Evolutionary conservation across 1,140 invertebrate genomes (phyloP), one percentile per base, ranked within the genome.

Genomic region (Macrobrachium nipponense): DNA sequence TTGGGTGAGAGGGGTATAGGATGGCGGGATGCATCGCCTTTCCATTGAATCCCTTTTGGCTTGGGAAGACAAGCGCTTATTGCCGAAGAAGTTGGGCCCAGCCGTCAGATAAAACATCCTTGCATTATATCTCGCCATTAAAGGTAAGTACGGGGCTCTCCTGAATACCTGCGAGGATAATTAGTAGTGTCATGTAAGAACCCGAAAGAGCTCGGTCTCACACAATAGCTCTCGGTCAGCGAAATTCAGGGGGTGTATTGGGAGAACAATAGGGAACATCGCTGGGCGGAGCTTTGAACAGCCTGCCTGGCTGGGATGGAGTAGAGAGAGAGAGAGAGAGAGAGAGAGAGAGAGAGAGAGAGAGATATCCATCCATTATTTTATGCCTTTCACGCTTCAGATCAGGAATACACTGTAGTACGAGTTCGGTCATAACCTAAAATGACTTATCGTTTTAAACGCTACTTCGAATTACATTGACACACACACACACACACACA

Each of bases 81-180:
- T 51, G 51, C 51, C 23, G 51, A 36, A 27, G n/a, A 62, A 11
- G 12, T 11, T 36, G 77, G 20, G 44, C 70, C 60, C 14, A 36
- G 44, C 70, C 81, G 61, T 76, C 81, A 76, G 81, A 82, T 82
- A 82, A 76, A 61, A 76, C 70, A 75, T 60, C 58, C 81, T 36
- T 73, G 81, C 81, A 82, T 82, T 76, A 82, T 75, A 75, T 76
- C 70, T 59, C 81, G 72, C 81, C 72, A 82, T 82, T 76, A 82
- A 51, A 73, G 70, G 81, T 82, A 62, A 82, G 70, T 76, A 62
- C 64, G 72, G 20, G 70, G 51, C 60, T 36, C 70, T 4, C 60
- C 70, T 82, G 81, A 82, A 82, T 82, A 82, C 43, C 80, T 44
- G 58, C 60, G 20, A 82, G 66, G 70, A 82, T 76, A 82, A 82